A percentile compares a stretch with the other conserved stretches of the same genome.
Evolutionary conservation across 2,888 invertebrate genomes (phyloP).

Genomic region (Luffia ferchaultella): DNA sequence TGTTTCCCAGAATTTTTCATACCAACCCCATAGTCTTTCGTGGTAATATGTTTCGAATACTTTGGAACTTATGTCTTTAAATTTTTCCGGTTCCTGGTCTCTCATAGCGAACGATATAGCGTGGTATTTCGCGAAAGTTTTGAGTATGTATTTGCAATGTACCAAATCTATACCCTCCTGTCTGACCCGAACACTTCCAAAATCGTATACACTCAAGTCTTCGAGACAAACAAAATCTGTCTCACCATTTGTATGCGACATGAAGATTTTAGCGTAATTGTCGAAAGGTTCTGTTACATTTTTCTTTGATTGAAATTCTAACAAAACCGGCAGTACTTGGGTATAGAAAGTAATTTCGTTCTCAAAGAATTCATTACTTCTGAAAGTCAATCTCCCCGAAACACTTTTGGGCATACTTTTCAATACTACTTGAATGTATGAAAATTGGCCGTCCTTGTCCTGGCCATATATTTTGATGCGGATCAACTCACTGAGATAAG

Average conservation of each 20-base stretch:
- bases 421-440: constrained; percentile 62
- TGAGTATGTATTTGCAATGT: constrained; percentile 55
- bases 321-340: constrained; percentile 47
- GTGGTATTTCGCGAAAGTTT: constrained; percentile 65
- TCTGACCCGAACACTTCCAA: constrained; percentile 39
- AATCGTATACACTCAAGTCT: constrained; percentile 54
- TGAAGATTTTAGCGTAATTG: constrained; percentile 53
- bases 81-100: constrained; percentile 58
- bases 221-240: constrained; percentile 66
- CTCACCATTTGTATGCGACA: constrained; percentile 52
- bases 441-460: constrained; percentile 23
- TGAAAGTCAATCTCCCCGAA: constrained; percentile 69
- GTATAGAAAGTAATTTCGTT: constrained; percentile 76
- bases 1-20: constrained; percentile 54
- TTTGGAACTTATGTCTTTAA: constrained; percentile 36
- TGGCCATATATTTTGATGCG: constrained; percentile 64
- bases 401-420: constrained; percentile 73
- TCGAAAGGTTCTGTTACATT: constrained; percentile 50
- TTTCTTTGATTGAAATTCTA: constrained; percentile 45
- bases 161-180: constrained; percentile 55
- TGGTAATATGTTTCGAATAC: constrained; percentile 68
- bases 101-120: constrained; percentile 67
- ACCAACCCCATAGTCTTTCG: constrained; percentile 64
- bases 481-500: constrained; percentile 72
- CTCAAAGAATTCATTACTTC: constrained; percentile 71